Evolutionary conservation across 2,113 vertebrate species (phyloP), one percentile per base, ranked within the genome.

Genomic region (Onychostoma macrolepis): DNA sequence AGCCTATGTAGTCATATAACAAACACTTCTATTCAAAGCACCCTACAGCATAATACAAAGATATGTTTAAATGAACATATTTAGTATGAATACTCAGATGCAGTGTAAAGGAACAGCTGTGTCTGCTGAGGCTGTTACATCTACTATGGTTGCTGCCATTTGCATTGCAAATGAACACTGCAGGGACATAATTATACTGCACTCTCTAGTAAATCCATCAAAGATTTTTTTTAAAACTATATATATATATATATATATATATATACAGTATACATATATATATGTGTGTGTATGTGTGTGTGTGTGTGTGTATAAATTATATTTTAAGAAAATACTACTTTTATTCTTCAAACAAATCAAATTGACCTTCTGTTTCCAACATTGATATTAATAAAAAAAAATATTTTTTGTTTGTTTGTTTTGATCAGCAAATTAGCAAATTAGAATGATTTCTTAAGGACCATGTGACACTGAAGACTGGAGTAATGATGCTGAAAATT

Each of bases 141-240:
- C 11, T 43, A 24, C 24, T 10, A 12, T 65, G 63, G 74, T 48
- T 48, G 13, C 61, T 63, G 17, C 36, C 12, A 80, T 80, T 80
- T 80, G 78, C 36, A 58, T 63, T 43, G 36, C 24, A 80, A 80
- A 80, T 63, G 33, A 80, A 53, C 45, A 24, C 77, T 36, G 33
- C 50, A 58, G 53, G 12, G 28, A 36, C 30, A 80, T 5, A 15
- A 80, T 17, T 4, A 61, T 26, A 61, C 15, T 9, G 56, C 9
- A 24, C 33, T 80, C 53, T 63, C 53, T 41, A 80, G 78, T 80
- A 80, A 38, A 24, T 33, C 77, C 11, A 58, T 24, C 9, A 43
- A 75, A 75, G 4, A 24, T 21, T 5, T 50, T 50, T 50, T 33
- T 69, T 0, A 43, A 11, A 43, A 43, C 36, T 43, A 43, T 43